Evolutionary conservation across 2,888 invertebrate genomes (phyloP).

Genomic region (Keiferia lycopersicella): DNA sequence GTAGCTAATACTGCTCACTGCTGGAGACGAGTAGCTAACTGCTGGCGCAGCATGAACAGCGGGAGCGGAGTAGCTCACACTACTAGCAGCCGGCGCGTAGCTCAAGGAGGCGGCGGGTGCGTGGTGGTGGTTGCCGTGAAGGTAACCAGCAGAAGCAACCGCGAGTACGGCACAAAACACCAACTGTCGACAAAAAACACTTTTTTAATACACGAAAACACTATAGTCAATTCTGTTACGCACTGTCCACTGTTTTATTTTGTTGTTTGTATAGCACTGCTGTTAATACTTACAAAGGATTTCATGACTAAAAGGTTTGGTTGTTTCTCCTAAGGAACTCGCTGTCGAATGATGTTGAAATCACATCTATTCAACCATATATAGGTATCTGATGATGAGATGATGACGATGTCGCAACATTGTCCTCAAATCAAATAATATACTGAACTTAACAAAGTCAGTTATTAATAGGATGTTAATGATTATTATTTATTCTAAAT

Average conservation of each 20-base stretch:
- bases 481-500: conserved; percentile 14
- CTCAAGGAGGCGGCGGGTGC: conserved; percentile 29
- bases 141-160: conserved; percentile 40
- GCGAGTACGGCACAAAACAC: conserved; percentile 41
- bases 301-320: conserved; percentile 43
- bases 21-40: conserved; percentile 15
- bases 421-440: conserved; percentile 24
- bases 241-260: not conserved
- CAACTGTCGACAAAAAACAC: conserved; percentile 31
- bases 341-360: conserved; percentile 30
- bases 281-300: conserved; percentile 49
- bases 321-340: conserved; percentile 27
- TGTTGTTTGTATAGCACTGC: not conserved
- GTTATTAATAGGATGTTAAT: conserved; percentile 14
- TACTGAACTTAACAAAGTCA: conserved; percentile 9
- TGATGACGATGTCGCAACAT: conserved; percentile 26
- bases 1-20: conserved; percentile 15
- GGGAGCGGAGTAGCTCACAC: conserved; percentile 32
- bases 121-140: conserved; percentile 43
- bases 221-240: not conserved
- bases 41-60: conserved; percentile 22
- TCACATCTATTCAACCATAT: conserved; percentile 30
- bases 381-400: conserved; percentile 28
- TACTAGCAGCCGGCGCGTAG: conserved; percentile 8
- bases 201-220: not conserved